A percentile compares a stretch with the other conserved stretches of the same genome.
Conservation (phyloP, 2,888 invertebrate genomes). For the Tanypteryx hageni region DNA sequence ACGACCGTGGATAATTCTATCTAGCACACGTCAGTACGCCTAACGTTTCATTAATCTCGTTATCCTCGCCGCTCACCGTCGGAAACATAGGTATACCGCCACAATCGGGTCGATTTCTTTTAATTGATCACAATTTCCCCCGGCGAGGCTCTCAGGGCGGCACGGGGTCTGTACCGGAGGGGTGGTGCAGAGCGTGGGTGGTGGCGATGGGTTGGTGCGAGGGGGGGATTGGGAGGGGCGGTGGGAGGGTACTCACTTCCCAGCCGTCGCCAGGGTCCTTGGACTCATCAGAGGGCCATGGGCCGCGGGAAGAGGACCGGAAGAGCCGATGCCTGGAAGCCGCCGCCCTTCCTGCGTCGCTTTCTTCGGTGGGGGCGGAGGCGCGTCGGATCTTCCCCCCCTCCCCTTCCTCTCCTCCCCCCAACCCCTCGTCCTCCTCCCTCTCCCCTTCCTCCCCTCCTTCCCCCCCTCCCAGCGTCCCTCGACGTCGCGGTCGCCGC, state of each 20-base stretch:
- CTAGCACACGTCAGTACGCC: no score
- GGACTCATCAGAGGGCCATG: slow-evolving; percentile 8
- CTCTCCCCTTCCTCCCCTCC: not conserved
- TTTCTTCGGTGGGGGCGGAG: not conserved
- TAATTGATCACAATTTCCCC: not conserved
- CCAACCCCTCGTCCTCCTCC: not conserved
- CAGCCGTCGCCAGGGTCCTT: not conserved
- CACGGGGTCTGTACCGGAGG: not conserved
- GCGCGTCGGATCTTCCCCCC: not conserved
- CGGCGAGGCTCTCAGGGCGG: slow-evolving; percentile 17
- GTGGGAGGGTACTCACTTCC: slow-evolving; percentile 6
- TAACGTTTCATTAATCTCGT: no score
- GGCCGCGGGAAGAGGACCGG: not conserved
- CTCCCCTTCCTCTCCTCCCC: not conserved
- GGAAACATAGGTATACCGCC: no score
- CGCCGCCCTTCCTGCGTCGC: not conserved
- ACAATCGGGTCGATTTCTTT: no score
- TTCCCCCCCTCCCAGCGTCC: not conserved
- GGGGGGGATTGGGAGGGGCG: not conserved
- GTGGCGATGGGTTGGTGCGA: slow-evolving; percentile 19
- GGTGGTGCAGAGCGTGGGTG: slow-evolving; percentile 20
- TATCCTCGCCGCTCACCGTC: no score
- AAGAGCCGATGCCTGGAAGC: not conserved
- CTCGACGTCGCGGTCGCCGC: not conserved
- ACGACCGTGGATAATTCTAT: no score